Conservation (phyloP, 2,888 invertebrate species). For the Matsumyia berberina region DNA sequence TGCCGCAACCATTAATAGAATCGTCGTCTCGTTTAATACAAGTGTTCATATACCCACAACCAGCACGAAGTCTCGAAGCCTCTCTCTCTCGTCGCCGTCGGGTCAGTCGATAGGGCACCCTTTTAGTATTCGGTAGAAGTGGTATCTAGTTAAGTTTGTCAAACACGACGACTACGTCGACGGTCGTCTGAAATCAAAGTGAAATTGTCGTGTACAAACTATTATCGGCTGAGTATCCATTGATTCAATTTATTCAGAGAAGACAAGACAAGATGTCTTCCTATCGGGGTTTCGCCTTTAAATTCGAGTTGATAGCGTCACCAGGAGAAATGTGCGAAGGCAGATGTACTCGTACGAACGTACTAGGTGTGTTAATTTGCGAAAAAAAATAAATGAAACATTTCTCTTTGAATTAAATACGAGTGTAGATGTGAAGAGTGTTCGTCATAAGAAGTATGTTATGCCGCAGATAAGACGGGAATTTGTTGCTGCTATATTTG, state of each 20-base stretch:
- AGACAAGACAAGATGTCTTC: background rate
- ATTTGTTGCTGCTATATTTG: background rate
- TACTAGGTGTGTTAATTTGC: conserved; percentile 4
- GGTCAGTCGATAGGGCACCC: conserved; percentile 28
- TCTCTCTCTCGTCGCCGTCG: conserved; percentile 9
- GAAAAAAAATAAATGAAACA: background rate
- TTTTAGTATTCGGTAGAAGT: conserved; percentile 15
- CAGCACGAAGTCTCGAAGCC: conserved; percentile 7
- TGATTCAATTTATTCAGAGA: conserved; percentile 21
- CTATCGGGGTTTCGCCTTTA: background rate
- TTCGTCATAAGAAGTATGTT: background rate
- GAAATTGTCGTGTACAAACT: conserved; percentile 10
- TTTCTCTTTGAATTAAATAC: background rate
- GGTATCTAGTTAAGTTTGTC: conserved; percentile 17
- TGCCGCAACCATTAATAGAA: conserved; percentile 47
- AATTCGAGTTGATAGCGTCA: too few species aligned
- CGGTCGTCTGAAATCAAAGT: conserved; percentile 17
- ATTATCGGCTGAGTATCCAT: conserved; percentile 23
- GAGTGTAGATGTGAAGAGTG: background rate
- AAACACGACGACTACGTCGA: conserved; percentile 1
- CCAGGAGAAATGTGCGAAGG: conserved; percentile 15
- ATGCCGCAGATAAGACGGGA: background rate
- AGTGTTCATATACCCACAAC: background rate
- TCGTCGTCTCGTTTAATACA: conserved; percentile 1
- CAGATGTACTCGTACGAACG: conserved; percentile 18